Base-by-base conservation (phyloP, 2,888 invertebrate species). In the Norana najaformis region DNA sequence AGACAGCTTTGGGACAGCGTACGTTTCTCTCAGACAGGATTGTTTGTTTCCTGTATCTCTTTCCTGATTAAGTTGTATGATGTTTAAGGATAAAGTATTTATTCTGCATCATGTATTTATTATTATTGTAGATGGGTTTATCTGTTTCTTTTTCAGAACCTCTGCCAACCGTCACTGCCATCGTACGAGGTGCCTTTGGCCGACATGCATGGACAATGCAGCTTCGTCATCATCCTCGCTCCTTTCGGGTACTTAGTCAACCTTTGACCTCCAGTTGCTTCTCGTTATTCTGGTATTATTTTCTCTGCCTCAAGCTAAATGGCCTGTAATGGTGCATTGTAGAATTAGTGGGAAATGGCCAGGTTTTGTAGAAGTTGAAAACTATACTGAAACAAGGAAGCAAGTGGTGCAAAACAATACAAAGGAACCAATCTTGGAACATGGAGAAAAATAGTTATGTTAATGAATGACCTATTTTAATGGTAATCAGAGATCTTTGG, bases 101-200 rank as follows among this genome's bases (percentile, higher is more conserved):
- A 53, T 53, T 53, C 30, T 53, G 23, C 18, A 18, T 41, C 3
- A 14, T 41, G 13, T 14, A 47, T 47, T 69, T 69, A 16, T n/a
- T 69, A 69, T 69, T 30, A 47, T 47, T n/a, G 18, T 69, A n/a
- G 4, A n/a, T 69, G 8, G 69, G n/a, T 53, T 88, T 41, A n/a
- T n/a, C n/a, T 83, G 36, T 30, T 89, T 82, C 36, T 85, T 82
- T 18, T 89, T 88, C 92, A 96, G 98, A 98, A 95, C 98, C 98
- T 8, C 97, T 98, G 93, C 98, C 98, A 0, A 98, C 98, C 0
- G 97, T 99, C 16, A 96, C 96, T 94, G 97, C 98, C 90, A 96
- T 99, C 90, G 97, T 98, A 91, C 96, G 99, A 3, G 97, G 98
- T 90, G 97, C 98, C 0, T 98, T 98, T 95, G 98, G 98, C 0